Evolutionary conservation across 2,113 vertebrate species (phyloP).

Genomic region (Phaethon lepturus): DNA sequence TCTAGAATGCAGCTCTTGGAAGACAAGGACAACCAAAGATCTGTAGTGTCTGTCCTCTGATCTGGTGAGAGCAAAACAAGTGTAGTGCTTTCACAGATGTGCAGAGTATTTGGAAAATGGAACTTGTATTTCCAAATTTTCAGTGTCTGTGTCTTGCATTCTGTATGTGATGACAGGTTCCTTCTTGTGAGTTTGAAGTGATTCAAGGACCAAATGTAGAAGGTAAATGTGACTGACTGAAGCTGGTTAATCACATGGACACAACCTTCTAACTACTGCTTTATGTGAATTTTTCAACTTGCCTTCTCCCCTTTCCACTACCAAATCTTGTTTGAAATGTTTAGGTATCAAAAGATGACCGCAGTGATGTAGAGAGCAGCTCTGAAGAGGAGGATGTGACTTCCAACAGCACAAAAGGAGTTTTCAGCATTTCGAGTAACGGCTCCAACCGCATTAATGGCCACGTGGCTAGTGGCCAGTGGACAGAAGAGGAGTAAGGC

Average conservation of each 20-base stretch:
- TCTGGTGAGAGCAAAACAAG: not conserved
- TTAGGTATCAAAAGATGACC: constrained; percentile 93
- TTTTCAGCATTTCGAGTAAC: constrained; percentile 69
- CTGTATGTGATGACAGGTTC: not conserved
- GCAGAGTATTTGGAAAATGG: not conserved
- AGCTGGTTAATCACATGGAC: not conserved
- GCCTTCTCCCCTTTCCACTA: not conserved
- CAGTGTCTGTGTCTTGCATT: not conserved
- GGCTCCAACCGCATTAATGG: constrained; percentile 89
- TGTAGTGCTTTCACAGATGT: not conserved
- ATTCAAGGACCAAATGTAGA: not conserved
- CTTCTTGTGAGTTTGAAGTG: not conserved
- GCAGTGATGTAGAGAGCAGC: constrained; percentile 96
- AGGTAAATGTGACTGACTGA: not conserved
- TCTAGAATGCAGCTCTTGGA: not conserved
- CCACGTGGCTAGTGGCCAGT: constrained; percentile 76
- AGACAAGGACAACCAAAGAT: not conserved
- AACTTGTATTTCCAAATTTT: not conserved
- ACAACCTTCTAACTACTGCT: not conserved
- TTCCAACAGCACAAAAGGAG: constrained; percentile 66
- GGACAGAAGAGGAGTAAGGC: constrained; percentile 75
- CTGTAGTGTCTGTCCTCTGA: not conserved
- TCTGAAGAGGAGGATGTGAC: constrained; percentile 87
- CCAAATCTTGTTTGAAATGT: not conserved
- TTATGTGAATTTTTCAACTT: not conserved